Evolutionary conservation across 2,888 invertebrate species (phyloP), one percentile per base, ranked within the genome.

Genomic region (Rutpela maculata): DNA sequence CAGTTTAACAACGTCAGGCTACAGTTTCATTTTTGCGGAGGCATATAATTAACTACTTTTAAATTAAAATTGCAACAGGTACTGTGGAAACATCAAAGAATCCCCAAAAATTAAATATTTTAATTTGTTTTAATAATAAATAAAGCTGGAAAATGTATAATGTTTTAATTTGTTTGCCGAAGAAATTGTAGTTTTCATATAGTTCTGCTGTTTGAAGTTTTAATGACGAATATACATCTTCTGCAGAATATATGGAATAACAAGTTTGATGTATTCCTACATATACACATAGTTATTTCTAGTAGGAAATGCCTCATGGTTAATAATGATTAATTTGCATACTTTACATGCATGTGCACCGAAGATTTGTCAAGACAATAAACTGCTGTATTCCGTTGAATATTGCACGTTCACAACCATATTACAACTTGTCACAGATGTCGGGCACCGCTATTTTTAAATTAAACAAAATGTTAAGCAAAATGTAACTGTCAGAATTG

Each of bases 251-350:
- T 50, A n/a, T 50, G 6, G 15, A 6, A 50, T 50, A 50, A 50
- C 7, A 43, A 50, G n/a, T 63, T 31, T 63, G 62, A 35, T 63
- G 35, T 63, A n/a, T 50, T 6, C 15, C n/a, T 50, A 50, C 12
- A 50, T 15, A 5, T 15, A 38, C 1, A 11, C 11, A 15, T 43
- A 43, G 43, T 43, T 12, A 4, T 43, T 43, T 43, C 43, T 43
- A 12, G 43, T 12, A 43, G 15, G 62, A 62, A 43, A 65, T 79
- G 73, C 75, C 65, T 77, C 50, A 12, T 15, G 15, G 78, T 79
- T 81, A 77, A 79, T 81, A 79, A 81, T n/a, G 50, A 81, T 78
- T 81, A 81, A 81, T 81, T 81, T 78, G 71, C 79, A 78, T 79
- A 81, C 77, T 81, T 81, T 78, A 78, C 78, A 75, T 79, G 38